phyloP scores from a whole-genome alignment of 2,797 vertebrate genomes.

The Enteromius fasciolatus region DNA sequence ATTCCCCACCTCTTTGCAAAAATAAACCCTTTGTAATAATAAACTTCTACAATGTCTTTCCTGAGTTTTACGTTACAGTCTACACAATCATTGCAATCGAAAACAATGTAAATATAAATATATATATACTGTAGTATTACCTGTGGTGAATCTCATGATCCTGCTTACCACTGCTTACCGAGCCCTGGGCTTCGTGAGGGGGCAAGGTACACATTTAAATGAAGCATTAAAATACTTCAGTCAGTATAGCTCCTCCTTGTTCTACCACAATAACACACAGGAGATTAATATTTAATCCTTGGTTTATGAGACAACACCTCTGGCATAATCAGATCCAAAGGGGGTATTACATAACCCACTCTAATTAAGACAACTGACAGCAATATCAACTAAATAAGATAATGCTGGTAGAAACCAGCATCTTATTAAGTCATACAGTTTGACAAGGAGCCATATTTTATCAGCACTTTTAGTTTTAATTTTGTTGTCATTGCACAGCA shows the following conservation, averaged over 20 bases:
- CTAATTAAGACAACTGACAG: neutral
- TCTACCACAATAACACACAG: slow-evolving; percentile 32
- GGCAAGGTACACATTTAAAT: slow-evolving; percentile 77
- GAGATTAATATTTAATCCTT: slow-evolving; percentile 84
- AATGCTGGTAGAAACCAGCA: neutral
- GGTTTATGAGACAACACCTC: slow-evolving; percentile 53
- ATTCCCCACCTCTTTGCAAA: neutral
- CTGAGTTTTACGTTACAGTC: neutral
- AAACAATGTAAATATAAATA: slow-evolving; percentile 4
- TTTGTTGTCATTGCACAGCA: slow-evolving; percentile 1
- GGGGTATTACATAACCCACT: slow-evolving; percentile 30
- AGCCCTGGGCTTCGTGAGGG: slow-evolving; percentile 52
- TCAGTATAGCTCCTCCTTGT: slow-evolving; percentile 60
- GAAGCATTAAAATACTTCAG: slow-evolving; percentile 60
- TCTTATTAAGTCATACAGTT: neutral
- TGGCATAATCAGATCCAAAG: neutral
- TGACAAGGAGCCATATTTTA: neutral
- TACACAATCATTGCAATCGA: neutral
- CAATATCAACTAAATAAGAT: neutral
- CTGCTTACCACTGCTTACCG: slow-evolving; percentile 4
- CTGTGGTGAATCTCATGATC: slow-evolving; percentile 76
- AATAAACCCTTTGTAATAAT: neutral
- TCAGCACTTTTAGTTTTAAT: neutral
- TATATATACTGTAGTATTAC: slow-evolving; percentile 65
- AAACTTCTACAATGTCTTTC: neutral